Evolutionary conservation across 2,113 vertebrate species (phyloP), one percentile per base, ranked within the genome.

Genomic region (Macrotis lagotis): DNA sequence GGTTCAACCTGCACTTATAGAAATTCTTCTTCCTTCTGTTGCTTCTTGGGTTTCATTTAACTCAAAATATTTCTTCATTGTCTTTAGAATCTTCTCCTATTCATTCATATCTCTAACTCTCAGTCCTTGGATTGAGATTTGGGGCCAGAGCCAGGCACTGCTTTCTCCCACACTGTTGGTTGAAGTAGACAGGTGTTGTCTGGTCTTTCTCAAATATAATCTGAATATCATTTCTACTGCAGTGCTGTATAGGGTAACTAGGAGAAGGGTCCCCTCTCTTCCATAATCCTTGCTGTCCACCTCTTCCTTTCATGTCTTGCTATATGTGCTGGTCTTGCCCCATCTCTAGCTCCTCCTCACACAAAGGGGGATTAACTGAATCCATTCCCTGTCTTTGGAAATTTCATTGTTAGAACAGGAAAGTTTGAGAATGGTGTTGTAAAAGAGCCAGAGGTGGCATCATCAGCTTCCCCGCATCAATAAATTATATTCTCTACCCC

Each of bases 371-470:
- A 97, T 93, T 95, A 90, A 94, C 53, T 47, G 51, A 97, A 97
- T 96, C 94, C 97, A 97, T 96, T 97, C 59, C 92, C 91, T 95
- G 95, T 88, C 96, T 95, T 93, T 93, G 89, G 51, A 97, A 96
- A 95, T 95, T 95, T 94, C 52, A 91, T 95, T 50, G 28, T 92
- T 92, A 96, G 94, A 92, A 97, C 94, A 92, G 94, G 94, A 94
- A 92, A 96, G 53, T 95, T 48, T 93, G 95, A 93, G 91, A 91
- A 95, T 93, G 96, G 94, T 90, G 88, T 92, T 90, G 88, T 92
- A 88, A 94, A 96, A 94, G 96, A 97, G 95, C 94, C 96, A 95
- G 92, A 94, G 92, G 92, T 92, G 91, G 88, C 92, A 2, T 66
- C 44, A 26, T 90, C 96, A 92, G 94, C 94, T 59, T 44, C 91